Evolutionary conservation across 2,797 vertebrate genomes (phyloP), one percentile per base, ranked within the genome.

Genomic region (Arnoldichthys spilopterus): DNA sequence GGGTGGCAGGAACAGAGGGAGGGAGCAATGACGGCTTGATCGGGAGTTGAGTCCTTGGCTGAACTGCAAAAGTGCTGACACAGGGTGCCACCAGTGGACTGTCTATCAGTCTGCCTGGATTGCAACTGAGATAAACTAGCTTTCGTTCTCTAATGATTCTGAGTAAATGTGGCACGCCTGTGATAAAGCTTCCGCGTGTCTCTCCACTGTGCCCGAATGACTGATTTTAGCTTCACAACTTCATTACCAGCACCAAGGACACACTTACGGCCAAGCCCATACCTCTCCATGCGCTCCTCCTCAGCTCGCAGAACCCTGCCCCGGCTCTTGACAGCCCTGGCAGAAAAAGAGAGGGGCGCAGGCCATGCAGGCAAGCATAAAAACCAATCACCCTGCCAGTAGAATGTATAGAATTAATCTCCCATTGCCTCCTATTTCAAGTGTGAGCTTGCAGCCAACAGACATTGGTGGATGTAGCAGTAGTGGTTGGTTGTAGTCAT

Each of bases 41-140:
- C 51, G 66, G 75, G 83, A 81, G 82, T 83, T 81, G 78, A 92
- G 93, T 93, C 93, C 93, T 94, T 94, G 92, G 91, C 88, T 92
- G 90, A 92, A 90, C 90, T 84, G 86, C 74, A 87, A 85, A 92
- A 93, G 82, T 92, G 94, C 93, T 94, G 94, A 94, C 88, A 84
- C 20, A 9, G 37, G 77, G 22, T 87, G 88, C 88, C 87, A 82
- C 87, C 85, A 84, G 78, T 88, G 91, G 92, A 88, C 88, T 89
- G 88, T 90, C 90, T 88, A 92, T 93, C 90, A 61, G 88, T 92
- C 93, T 91, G 84, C 82, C 56, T 63, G 81, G 83, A 87, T 85
- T 76, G 69, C 85, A 84, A 76, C 87, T 70, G 79, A 84, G 88
- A 88, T 88, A 85, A 87, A 87, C 84, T 87, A 86, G 86, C 83